Conservation (phyloP, 2,888 invertebrate species). For the Machimus atricapillus region DNA sequence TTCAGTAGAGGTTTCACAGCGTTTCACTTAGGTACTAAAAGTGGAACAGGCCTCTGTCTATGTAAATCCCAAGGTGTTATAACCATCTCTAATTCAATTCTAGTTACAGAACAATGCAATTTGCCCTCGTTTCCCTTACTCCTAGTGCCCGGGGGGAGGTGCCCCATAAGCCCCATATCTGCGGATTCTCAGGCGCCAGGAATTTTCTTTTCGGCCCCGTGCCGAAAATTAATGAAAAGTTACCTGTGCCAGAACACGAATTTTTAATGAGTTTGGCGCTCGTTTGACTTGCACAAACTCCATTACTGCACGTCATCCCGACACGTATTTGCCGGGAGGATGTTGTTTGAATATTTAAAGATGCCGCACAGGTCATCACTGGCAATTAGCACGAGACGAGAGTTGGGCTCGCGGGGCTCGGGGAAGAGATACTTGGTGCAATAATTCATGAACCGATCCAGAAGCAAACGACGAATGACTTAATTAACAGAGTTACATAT, state of each 20-base stretch:
- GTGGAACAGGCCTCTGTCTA: no score
- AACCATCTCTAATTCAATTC: conserved; percentile 13
- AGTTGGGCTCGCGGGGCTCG: not conserved
- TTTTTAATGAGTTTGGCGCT: conserved; percentile 12
- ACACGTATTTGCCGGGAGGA: not conserved
- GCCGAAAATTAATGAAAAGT: conserved; percentile 33
- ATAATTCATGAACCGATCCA: conserved; percentile 23
- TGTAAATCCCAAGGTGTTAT: no score
- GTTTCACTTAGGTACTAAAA: no score
- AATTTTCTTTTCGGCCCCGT: not conserved
- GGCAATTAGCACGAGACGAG: conserved; percentile 21
- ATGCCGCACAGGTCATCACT: conserved; percentile 26
- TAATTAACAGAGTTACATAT: conserved; percentile 45
- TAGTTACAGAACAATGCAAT: conserved; percentile 15
- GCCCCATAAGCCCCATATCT: not conserved
- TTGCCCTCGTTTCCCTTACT: not conserved
- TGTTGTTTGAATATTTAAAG: conserved; percentile 34
- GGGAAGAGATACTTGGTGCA: not conserved
- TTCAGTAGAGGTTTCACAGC: no score
- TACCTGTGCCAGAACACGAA: not conserved
- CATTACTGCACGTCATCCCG: not conserved
- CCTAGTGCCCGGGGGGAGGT: not conserved
- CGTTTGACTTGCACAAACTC: not conserved
- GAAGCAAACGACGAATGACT: conserved; percentile 39
- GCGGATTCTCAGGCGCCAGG: not conserved